Base-by-base conservation (phyloP, 2,113 vertebrate genomes). In the Hemiscyllium ocellatum region DNA sequence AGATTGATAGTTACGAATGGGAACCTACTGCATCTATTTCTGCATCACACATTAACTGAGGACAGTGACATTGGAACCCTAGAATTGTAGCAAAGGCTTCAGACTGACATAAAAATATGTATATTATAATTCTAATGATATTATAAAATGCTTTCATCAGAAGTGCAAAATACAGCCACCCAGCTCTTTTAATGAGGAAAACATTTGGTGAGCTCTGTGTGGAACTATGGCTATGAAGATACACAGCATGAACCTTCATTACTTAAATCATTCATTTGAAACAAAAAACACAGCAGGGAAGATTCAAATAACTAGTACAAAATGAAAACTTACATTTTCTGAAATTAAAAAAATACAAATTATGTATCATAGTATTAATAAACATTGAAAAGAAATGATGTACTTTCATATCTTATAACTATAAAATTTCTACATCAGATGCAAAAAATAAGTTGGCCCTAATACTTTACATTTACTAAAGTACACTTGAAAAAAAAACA, bases 241-340 rank as follows among this genome's bases (percentile, higher is more conserved):
- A 56, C 86, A 90, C 52, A 61, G 50, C 13, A 90, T 50, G 29
- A 56, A 61, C 86, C 33, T 90, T 61, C 50, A 90, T 90, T 90
- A 56, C 1, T 2, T 56, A 61, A 61, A 90, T 90, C 56, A 24
- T 29, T 89, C 86, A 89, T 89, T 89, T 89, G 22, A 52, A 89
- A 87, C n/a, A 89, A 26, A 24, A 47, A 47, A 47, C 42, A 26
- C 22, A 89, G 50, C 52, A 29, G 50, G 26, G 29, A 29, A 56
- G 24, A 89, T 89, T 89, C 47, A 89, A 89, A 89, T 89, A 89
- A 56, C 50, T 26, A 89, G 50, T 26, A 89, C 50, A 90, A 56
- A 90, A 13, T 52, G 15, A 61, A 90, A 61, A 29, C 72, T 29
- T 76, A 52, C 10, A 90, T 89, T n/a, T n/a, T 24, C 83, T 86